These are phyloP conservation scores for Tenthredo livida DNA, from an alignment of 2,888 invertebrate species.

Conservation along the genomic window DNA sequence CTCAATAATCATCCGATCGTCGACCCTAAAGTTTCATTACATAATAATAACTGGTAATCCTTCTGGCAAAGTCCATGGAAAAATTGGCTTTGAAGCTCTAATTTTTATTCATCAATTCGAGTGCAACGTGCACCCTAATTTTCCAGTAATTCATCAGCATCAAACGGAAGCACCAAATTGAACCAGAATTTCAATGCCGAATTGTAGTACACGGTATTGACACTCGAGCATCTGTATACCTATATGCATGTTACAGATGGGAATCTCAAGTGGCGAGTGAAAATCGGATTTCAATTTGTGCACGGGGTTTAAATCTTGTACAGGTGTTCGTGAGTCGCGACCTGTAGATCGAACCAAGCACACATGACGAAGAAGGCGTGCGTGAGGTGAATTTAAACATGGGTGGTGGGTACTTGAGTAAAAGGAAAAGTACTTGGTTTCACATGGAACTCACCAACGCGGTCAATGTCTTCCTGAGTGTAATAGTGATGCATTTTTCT, in stretches of 20 bases:
- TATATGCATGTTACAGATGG: neutral
- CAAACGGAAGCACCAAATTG: neutral
- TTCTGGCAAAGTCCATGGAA: neutral
- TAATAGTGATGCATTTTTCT: conserved; percentile 72
- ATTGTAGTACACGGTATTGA: neutral
- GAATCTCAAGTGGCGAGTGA: conserved; percentile 31
- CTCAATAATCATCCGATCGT: neutral
- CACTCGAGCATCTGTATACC: neutral
- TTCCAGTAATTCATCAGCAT: conserved; percentile 17
- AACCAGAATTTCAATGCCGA: conserved; percentile 1
- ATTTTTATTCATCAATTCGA: neutral
- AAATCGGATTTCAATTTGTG: conserved; percentile 38
- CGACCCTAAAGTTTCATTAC: neutral
- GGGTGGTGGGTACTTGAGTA: neutral
- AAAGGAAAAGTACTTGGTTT: neutral
- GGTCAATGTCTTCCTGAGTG: conserved; percentile 73
- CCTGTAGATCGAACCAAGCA: conserved; percentile 37
- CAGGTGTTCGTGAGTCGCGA: conserved; percentile 17
- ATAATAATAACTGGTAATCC: neutral
- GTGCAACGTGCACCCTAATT: neutral
- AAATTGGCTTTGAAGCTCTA: neutral
- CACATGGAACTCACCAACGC: conserved; percentile 69
- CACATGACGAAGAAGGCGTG: conserved; percentile 12
- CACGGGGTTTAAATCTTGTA: neutral
- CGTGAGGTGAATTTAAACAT: conserved; percentile 28